A percentile compares a stretch with the other conserved stretches of the same genome.
Conservation (phyloP, 2,113 vertebrate genomes). For the Gobiocypris rarus region DNA sequence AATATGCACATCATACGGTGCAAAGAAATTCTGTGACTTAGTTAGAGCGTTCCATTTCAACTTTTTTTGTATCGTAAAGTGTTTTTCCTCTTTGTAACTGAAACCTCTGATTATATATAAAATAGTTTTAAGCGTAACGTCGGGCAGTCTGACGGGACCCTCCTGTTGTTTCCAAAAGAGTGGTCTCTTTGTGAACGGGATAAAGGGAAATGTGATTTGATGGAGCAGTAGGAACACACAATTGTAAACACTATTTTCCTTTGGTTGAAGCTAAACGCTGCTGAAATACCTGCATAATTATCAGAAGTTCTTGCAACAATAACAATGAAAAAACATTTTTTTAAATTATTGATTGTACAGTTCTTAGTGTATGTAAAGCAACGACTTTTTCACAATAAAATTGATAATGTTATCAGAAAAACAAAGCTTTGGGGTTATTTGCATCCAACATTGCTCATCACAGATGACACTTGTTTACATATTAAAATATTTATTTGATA, state of each 20-base stretch:
- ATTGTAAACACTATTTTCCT: slow-evolving; percentile 67
- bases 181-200: slow-evolving; percentile 17
- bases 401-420: slow-evolving; percentile 47
- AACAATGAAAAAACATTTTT: slow-evolving; percentile 46
- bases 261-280: slow-evolving; percentile 69
- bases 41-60: slow-evolving; percentile 47
- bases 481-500: slow-evolving; percentile 12
- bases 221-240: slow-evolving; percentile 46
- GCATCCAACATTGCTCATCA: background rate
- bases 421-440: slow-evolving; percentile 21
- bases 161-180: slow-evolving; percentile 3
- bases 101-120: slow-evolving; percentile 33
- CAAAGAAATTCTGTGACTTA: slow-evolving; percentile 39
- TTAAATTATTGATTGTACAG: slow-evolving; percentile 69
- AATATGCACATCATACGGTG: slow-evolving; percentile 40
- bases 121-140: slow-evolving; percentile 44
- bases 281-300: slow-evolving; percentile 64
- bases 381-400: slow-evolving; percentile 66
- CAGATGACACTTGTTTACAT: background rate
- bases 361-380: slow-evolving; percentile 62
- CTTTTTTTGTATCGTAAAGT: slow-evolving; percentile 42
- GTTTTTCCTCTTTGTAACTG: slow-evolving; percentile 42
- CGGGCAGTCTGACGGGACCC: background rate
- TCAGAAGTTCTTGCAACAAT: slow-evolving; percentile 53
- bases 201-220: slow-evolving; percentile 60